phyloP scores from a whole-genome alignment of 1,140 invertebrate species.

The Rhopalosiphum maidis region DNA sequence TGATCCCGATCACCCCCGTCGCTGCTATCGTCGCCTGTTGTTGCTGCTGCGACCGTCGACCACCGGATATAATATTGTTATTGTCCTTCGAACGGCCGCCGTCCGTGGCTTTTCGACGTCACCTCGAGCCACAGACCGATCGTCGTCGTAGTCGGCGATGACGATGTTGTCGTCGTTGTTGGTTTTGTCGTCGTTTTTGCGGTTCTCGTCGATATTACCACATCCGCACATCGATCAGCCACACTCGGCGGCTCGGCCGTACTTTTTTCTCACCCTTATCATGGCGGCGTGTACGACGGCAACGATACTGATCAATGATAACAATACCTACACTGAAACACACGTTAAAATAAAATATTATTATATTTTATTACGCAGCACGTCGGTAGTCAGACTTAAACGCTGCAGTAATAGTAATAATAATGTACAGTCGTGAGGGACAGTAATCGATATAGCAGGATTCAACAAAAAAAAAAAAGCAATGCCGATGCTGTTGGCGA shows the following conservation, averaged over 20 bases:
- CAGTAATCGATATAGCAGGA: neutral
- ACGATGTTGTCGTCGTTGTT: no score
- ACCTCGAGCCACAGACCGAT: neutral
- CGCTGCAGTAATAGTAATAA: no score
- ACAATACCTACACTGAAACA: neutral
- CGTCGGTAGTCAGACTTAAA: neutral
- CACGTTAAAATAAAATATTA: neutral
- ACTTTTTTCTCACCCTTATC: slow-evolving; percentile 44
- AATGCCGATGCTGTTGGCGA: neutral
- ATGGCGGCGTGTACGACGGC: neutral
- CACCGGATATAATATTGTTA: no score
- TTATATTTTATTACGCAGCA: neutral
- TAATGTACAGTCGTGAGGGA: neutral
- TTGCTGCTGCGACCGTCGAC: no score
- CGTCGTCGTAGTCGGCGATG: neutral
- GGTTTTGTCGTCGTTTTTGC: neutral
- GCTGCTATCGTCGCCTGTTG: neutral
- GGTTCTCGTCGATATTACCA: neutral
- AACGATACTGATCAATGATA: neutral
- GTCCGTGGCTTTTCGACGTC: neutral
- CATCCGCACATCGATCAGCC: slow-evolving; percentile 26
- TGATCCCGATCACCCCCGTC: neutral
- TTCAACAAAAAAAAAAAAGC: neutral
- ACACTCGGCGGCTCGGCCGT: neutral
- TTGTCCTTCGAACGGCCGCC: neutral